These are phyloP conservation scores for Drosophila cardini DNA, from an alignment of 1,140 invertebrate species.

Conservation along the genomic window DNA sequence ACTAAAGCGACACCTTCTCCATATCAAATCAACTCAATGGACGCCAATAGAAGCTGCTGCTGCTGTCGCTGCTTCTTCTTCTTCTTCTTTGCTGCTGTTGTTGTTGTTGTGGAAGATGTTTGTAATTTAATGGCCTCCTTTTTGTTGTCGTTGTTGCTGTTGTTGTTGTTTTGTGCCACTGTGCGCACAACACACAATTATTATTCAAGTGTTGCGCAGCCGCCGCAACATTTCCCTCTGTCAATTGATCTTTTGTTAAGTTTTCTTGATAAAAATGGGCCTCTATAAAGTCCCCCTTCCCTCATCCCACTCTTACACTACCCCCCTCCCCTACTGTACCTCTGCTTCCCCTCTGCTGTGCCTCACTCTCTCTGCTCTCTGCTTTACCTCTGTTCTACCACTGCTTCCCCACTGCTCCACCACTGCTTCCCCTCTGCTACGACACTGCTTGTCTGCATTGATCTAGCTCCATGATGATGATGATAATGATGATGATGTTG, in stretches of 20 bases:
- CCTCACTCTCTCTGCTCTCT: neutral
- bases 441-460: too few relatives aligned
- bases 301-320: neutral
- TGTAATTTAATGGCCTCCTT: slow-evolving; percentile 67
- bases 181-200: slow-evolving; percentile 34
- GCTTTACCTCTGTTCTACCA: too few relatives aligned
- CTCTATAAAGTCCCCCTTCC: slow-evolving; percentile 2
- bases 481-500: too few relatives aligned
- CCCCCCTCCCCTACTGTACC: neutral
- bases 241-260: slow-evolving; percentile 66
- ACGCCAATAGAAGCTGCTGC: slow-evolving; percentile 62
- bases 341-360: neutral
- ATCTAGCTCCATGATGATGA: too few relatives aligned
- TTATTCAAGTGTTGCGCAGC: slow-evolving; percentile 64
- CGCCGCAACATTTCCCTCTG: slow-evolving; percentile 65
- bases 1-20: slow-evolving; percentile 59
- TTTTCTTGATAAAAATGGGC: slow-evolving; percentile 55
- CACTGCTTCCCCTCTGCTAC: neutral
- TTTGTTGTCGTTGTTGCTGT: slow-evolving; percentile 25
- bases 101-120: slow-evolving; percentile 41
- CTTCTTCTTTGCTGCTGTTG: slow-evolving; percentile 2
- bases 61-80: slow-evolving; percentile 16
- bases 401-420: too few relatives aligned
- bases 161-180: slow-evolving; percentile 15
- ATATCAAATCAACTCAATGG: slow-evolving; percentile 52